Conservation (phyloP, 2,888 invertebrate genomes). For the Apodemia zela region DNA sequence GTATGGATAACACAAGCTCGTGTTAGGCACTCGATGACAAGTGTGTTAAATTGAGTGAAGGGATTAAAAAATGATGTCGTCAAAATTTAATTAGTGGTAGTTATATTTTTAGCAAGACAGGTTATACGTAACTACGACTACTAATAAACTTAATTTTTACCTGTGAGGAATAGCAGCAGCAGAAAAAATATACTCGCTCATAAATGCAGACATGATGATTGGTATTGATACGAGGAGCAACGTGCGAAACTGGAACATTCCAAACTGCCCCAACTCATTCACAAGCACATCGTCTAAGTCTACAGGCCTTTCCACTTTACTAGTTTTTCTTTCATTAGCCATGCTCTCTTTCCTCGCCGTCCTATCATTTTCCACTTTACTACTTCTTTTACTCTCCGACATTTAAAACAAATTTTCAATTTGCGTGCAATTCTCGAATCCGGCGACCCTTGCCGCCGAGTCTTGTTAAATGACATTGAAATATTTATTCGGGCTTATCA, state of each 20-base stretch:
- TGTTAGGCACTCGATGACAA: no score
- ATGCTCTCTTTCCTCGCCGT: background rate
- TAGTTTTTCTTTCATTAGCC: constrained; percentile 1
- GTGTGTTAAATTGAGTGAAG: no score
- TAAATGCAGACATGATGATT: constrained; percentile 80
- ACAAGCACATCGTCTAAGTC: constrained; percentile 66
- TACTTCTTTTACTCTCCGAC: constrained; percentile 3
- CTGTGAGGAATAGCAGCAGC: constrained; percentile 85
- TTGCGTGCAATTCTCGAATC: background rate
- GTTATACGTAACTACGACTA: no score
- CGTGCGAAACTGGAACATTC: constrained; percentile 80
- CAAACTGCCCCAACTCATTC: constrained; percentile 78
- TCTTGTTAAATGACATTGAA: constrained; percentile 3
- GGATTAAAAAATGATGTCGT: no score
- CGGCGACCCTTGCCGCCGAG: constrained; percentile 4
- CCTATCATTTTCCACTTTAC: constrained; percentile 12
- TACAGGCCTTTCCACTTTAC: constrained; percentile 24
- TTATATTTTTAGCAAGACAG: no score
- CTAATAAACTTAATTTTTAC: constrained; percentile 48
- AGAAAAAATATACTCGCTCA: constrained; percentile 84
- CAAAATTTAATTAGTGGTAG: no score
- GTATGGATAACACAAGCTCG: no score
- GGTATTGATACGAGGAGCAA: constrained; percentile 80
- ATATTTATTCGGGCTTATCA: background rate
- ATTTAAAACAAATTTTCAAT: constrained; percentile 7